Evolutionary conservation across 2,113 vertebrate species (phyloP).

Genomic region (Archocentrus centrarchus): DNA sequence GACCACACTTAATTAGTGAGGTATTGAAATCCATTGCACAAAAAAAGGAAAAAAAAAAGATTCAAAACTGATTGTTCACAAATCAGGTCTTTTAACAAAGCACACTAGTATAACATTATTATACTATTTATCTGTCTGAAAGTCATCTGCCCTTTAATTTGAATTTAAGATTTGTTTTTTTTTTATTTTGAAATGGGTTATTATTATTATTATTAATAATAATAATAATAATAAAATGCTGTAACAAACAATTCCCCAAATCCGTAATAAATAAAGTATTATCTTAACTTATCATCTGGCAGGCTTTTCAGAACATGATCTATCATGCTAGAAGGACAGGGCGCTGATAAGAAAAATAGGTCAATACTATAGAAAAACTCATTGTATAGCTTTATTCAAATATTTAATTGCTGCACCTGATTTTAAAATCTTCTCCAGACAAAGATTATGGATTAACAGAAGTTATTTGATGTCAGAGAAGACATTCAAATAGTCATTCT

Average conservation of each 20-base stretch:
- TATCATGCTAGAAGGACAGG: constrained; percentile 30
- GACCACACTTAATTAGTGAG: constrained; percentile 27
- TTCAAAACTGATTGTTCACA: background rate
- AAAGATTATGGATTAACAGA: constrained; percentile 13
- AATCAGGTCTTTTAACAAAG: background rate
- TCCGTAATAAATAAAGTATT: background rate
- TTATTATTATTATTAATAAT: background rate
- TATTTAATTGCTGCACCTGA: constrained; percentile 9
- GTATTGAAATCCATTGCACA: constrained; percentile 32
- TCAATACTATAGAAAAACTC: constrained; percentile 30
- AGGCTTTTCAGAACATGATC: constrained; percentile 43
- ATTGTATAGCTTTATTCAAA: constrained; percentile 6
- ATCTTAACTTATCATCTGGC: background rate
- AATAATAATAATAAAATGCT: too few species aligned
- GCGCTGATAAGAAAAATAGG: constrained; percentile 48
- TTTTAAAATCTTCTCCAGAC: constrained; percentile 12
- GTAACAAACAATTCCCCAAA: background rate
- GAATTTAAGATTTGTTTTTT: background rate
- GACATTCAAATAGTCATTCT: constrained; percentile 25
- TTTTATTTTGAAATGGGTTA: background rate
- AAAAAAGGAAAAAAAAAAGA: background rate
- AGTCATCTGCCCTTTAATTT: background rate
- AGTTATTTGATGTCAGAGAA: background rate
- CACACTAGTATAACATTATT: background rate
- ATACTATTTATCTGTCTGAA: background rate